A percentile compares a stretch with the other conserved stretches of the same genome.
These are phyloP conservation scores for Staurois parvus DNA, from an alignment of 2,797 vertebrate genomes.

Conservation along the genomic window DNA sequence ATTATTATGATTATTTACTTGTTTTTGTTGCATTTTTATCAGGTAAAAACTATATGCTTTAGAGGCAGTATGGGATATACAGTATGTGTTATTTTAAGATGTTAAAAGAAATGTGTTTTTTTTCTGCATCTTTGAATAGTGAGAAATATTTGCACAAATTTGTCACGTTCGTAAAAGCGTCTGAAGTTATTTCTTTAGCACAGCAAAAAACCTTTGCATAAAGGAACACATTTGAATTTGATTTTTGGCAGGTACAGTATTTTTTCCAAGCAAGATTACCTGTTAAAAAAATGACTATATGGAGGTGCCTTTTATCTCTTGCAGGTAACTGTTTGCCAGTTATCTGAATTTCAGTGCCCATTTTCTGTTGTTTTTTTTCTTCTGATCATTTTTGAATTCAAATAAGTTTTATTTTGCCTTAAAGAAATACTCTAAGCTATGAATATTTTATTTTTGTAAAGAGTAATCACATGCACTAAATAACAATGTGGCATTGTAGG, in stretches of 20 bases:
- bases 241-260: constrained; percentile 21
- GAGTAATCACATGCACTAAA: too few species aligned
- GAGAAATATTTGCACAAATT: background rate
- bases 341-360: background rate
- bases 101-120: background rate
- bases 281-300: background rate
- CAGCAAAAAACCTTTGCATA: constrained; percentile 14
- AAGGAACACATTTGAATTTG: constrained; percentile 19
- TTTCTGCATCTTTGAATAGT: background rate
- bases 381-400: background rate
- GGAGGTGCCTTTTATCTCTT: constrained; percentile 8
- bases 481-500: too few species aligned
- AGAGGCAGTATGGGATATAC: background rate
- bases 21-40: background rate
- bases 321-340: background rate
- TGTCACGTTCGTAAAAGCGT: constrained; percentile 14
- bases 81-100: background rate
- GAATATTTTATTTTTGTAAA: too few species aligned
- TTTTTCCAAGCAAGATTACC: constrained; percentile 11
- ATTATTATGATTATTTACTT: background rate
- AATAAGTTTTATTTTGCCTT: background rate
- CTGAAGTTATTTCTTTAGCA: constrained; percentile 10
- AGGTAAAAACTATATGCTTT: background rate
- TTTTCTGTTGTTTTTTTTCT: background rate
- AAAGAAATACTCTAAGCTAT: background rate